Conservation (phyloP, 2,113 vertebrate genomes). For the Percina caprodes region DNA sequence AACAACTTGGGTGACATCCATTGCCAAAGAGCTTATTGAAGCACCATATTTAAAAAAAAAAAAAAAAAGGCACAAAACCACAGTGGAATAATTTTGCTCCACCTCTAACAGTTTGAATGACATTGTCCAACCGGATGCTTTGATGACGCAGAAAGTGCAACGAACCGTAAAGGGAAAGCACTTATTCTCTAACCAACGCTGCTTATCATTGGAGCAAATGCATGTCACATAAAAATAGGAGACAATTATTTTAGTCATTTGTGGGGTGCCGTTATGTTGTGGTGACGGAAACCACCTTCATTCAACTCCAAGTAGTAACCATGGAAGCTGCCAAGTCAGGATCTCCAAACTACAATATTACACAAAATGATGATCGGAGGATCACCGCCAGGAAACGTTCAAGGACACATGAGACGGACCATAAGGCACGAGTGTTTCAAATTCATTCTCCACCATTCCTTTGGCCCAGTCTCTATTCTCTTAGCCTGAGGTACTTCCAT, state of each 20-base stretch:
- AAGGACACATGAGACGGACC: slow-evolving; percentile 63
- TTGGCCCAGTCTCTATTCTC: slow-evolving; percentile 21
- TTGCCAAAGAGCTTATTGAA: neutral
- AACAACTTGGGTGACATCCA: slow-evolving; percentile 20
- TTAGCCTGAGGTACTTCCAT: slow-evolving; percentile 53
- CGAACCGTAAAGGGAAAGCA: neutral
- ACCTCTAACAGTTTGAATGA: slow-evolving; percentile 14
- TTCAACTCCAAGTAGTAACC: slow-evolving; percentile 69
- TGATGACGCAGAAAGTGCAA: slow-evolving; percentile 21
- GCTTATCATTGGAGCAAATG: slow-evolving; percentile 32
- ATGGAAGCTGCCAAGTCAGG: slow-evolving; percentile 58
- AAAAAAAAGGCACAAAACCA: slow-evolving; percentile 25
- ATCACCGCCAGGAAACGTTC: slow-evolving; percentile 68
- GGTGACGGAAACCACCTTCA: slow-evolving; percentile 65
- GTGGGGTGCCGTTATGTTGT: slow-evolving; percentile 55
- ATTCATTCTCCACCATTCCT: slow-evolving; percentile 32
- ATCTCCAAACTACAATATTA: slow-evolving; percentile 62
- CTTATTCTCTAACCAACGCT: slow-evolving; percentile 15
- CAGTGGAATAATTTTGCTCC: slow-evolving; percentile 1
- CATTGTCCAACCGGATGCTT: slow-evolving; percentile 19
- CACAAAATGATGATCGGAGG: slow-evolving; percentile 52
- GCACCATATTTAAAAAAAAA: neutral
- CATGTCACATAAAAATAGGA: slow-evolving; percentile 14
- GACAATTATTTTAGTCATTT: slow-evolving; percentile 61
- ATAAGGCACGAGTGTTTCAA: slow-evolving; percentile 45